These are phyloP conservation scores for Timema cristinae DNA, from an alignment of 2,888 invertebrate species.

Conservation along the genomic window DNA sequence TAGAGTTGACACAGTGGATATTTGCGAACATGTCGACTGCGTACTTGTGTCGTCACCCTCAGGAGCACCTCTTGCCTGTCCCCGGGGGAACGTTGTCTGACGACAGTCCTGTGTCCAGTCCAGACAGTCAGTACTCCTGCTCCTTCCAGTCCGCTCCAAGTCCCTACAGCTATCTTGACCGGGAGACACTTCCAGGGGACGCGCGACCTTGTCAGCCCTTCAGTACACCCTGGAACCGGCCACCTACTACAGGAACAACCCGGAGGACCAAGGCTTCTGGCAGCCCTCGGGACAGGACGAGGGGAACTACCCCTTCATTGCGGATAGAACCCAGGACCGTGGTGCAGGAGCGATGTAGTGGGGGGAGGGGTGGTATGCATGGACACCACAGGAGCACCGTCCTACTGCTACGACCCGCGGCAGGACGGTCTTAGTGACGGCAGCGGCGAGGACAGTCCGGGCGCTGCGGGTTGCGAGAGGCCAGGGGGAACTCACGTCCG, in stretches of 20 bases:
- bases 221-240: neutral
- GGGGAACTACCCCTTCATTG: neutral
- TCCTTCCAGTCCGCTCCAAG: conserved; percentile 23
- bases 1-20: neutral
- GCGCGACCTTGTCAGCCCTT: neutral
- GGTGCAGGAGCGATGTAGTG: neutral
- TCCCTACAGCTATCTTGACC: conserved; percentile 15
- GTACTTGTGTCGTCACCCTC: conserved; percentile 12
- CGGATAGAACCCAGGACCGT: too few relatives aligned
- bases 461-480: neutral
- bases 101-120: conserved; percentile 30
- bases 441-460: neutral
- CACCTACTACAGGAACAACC: neutral
- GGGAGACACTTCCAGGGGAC: neutral
- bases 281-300: conserved; percentile 10
- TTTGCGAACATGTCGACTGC: neutral
- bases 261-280: conserved; percentile 19
- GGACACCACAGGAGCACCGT: neutral
- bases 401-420: conserved; percentile 1
- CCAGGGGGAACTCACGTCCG: neutral
- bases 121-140: conserved; percentile 28
- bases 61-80: conserved; percentile 24
- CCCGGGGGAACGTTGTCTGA: neutral
- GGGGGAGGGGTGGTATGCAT: neutral
- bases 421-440: neutral